A percentile compares a stretch with the other conserved stretches of the same genome.
phyloP scores from a whole-genome alignment of 2,113 vertebrate species.

The Aix galericulata region DNA sequence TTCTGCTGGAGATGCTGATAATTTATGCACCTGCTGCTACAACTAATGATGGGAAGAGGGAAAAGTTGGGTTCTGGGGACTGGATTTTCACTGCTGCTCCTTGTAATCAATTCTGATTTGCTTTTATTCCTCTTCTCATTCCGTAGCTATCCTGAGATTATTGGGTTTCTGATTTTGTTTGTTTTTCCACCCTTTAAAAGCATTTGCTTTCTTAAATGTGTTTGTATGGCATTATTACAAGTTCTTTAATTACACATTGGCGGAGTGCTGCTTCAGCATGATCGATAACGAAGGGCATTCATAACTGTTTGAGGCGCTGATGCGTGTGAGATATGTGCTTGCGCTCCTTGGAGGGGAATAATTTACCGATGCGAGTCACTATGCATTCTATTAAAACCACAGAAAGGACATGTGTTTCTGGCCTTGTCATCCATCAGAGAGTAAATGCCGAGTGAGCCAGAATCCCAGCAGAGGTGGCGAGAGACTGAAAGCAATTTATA shows the following conservation, averaged over 20 bases:
- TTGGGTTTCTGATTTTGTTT: not conserved
- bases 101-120: constrained; percentile 10
- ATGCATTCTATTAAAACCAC: constrained; percentile 64
- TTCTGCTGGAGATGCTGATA: not conserved
- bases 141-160: not conserved
- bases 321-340: constrained; percentile 15
- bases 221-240: not conserved
- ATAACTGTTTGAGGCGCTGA: not conserved
- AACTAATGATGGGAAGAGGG: not conserved
- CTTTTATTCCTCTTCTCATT: not conserved
- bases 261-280: constrained; percentile 25
- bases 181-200: not conserved
- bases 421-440: constrained; percentile 65
- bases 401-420: constrained; percentile 38
- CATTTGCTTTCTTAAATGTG: not conserved
- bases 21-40: constrained; percentile 12
- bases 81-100: constrained; percentile 16
- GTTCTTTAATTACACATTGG: constrained; percentile 48
- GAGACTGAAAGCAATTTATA: constrained; percentile 64
- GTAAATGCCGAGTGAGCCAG: constrained; percentile 20
- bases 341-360: constrained; percentile 56
- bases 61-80: not conserved
- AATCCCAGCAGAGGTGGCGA: constrained; percentile 31
- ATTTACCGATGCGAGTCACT: constrained; percentile 55
- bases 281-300: constrained; percentile 17